Conservation (phyloP, 1,140 invertebrate genomes). For the Trichonephila clavipes region DNA sequence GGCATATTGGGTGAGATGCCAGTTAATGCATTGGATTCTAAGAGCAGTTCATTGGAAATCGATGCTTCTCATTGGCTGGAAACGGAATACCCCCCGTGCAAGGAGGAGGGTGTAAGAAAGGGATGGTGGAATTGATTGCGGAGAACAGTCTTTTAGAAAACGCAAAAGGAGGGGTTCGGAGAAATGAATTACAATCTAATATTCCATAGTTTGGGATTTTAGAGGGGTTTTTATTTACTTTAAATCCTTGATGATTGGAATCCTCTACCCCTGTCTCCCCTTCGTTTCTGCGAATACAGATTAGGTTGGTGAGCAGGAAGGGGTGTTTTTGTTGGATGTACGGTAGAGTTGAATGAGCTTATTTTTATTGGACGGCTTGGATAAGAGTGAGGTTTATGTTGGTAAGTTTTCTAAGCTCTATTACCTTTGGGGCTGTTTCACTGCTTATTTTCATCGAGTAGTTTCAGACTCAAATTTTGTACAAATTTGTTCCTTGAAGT, state of each 20-base stretch:
- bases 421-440: not conserved
- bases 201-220: not conserved
- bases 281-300: not conserved
- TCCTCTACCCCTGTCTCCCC: too few species aligned
- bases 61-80: conserved; percentile 44
- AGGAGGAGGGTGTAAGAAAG: not conserved
- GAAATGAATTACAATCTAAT: conserved; percentile 47
- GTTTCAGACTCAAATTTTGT: too few species aligned
- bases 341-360: not conserved
- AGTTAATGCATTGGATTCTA: conserved; percentile 51
- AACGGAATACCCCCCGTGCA: not conserved
- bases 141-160: not conserved
- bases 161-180: not conserved
- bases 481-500: too few species aligned
- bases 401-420: not conserved
- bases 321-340: not conserved
- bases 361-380: not conserved
- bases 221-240: conserved; percentile 17
- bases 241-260: conserved; percentile 26
- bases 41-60: conserved; percentile 38
- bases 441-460: too few species aligned
- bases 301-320: not conserved
- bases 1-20: conserved; percentile 47
- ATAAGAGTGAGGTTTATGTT: not conserved
- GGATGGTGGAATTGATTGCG: conserved; percentile 19